Evolutionary conservation across 2,888 invertebrate species (phyloP).

Genomic region (Rhaphigaster nebulosa): DNA sequence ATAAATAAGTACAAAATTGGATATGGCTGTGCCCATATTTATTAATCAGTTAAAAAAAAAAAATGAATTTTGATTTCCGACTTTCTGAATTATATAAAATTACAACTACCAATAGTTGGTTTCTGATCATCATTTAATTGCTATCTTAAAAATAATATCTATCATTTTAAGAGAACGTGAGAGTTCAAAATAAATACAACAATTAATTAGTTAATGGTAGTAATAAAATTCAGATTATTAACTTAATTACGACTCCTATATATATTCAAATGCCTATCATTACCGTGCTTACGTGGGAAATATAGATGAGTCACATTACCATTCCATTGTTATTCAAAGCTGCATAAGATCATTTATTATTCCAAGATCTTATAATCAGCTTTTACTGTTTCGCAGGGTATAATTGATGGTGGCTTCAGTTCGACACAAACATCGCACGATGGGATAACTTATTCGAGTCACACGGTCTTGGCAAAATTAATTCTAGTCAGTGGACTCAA

Average conservation of each 20-base stretch:
- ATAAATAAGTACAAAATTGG: too few relatives aligned
- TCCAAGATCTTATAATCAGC: constrained; percentile 14
- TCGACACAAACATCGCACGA: background rate
- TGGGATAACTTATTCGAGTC: background rate
- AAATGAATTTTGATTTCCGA: too few relatives aligned
- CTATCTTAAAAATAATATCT: too few relatives aligned
- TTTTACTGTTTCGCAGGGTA: background rate
- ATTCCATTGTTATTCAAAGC: background rate
- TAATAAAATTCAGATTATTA: background rate
- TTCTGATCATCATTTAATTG: too few relatives aligned
- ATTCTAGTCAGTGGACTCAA: background rate
- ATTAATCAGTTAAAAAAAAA: too few relatives aligned
- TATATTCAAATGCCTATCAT: background rate
- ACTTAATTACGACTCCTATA: too few relatives aligned
- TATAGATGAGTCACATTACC: background rate
- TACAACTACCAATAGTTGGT: too few relatives aligned
- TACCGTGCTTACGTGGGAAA: background rate
- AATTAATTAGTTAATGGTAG: too few relatives aligned
- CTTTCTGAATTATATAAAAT: too few relatives aligned
- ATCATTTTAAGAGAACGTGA: too few relatives aligned
- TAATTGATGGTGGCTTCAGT: constrained; percentile 16
- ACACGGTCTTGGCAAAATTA: background rate
- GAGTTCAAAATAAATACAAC: too few relatives aligned
- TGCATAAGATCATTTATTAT: constrained; percentile 11
- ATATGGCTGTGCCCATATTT: too few relatives aligned